These are phyloP conservation scores for Trypoxylon attenuatum DNA, from an alignment of 2,888 invertebrate species.

Conservation along the genomic window DNA sequence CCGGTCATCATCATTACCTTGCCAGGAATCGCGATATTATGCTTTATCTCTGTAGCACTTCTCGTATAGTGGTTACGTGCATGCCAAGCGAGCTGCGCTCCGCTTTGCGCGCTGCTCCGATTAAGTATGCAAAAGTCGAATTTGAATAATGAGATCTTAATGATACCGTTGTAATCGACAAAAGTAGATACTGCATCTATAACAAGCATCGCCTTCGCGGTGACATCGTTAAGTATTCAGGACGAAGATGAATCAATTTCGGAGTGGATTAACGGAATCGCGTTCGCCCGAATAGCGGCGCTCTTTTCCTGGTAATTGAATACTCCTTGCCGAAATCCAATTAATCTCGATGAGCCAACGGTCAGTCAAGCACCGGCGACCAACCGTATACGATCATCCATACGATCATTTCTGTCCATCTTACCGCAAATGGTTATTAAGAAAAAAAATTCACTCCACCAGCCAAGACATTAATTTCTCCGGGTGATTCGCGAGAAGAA, in stretches of 20 bases:
- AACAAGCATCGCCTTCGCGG: conserved; percentile 24
- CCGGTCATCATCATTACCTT: conserved; percentile 74
- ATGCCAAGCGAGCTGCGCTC: conserved; percentile 2
- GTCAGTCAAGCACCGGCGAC: background rate
- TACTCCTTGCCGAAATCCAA: background rate
- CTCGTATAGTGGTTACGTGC: conserved; percentile 60
- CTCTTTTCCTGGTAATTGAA: background rate
- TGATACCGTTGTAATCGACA: conserved; percentile 55
- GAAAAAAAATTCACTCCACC: background rate
- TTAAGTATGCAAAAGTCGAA: conserved; percentile 72
- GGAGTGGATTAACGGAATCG: background rate
- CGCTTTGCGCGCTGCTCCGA: conserved; percentile 34
- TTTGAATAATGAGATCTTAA: conserved; percentile 73
- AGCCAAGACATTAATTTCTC: no score
- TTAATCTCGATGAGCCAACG: background rate
- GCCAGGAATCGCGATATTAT: conserved; percentile 73
- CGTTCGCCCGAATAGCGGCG: background rate
- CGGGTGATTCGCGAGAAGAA: background rate
- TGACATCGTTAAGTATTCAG: background rate
- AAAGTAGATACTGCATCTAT: conserved; percentile 18
- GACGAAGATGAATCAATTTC: background rate
- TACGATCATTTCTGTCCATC: background rate
- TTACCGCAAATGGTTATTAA: background rate
- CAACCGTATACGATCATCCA: background rate
- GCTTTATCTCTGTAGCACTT: conserved; percentile 70